phyloP scores from a whole-genome alignment of 2,113 vertebrate species.

The Todiramphus saurophagus region DNA sequence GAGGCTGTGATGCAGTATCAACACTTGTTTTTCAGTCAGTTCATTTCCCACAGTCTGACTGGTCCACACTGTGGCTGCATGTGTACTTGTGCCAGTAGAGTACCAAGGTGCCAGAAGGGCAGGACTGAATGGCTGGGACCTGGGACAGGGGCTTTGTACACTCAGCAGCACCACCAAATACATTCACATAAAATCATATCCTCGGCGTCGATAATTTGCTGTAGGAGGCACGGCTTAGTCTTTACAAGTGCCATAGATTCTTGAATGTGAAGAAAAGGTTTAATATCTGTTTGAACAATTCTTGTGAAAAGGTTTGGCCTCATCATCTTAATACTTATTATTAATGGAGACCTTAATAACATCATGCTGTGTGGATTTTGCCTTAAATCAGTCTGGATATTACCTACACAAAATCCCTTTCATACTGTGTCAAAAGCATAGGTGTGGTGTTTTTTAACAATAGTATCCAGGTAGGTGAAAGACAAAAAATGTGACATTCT shows the following conservation, averaged over 20 bases:
- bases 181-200: neutral
- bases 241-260: neutral
- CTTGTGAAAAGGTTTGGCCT: neutral
- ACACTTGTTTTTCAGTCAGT: neutral
- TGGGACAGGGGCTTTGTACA: fast-evolving
- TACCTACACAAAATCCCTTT: neutral
- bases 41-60: neutral
- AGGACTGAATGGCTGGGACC: neutral
- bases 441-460: neutral
- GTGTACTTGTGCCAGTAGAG: neutral
- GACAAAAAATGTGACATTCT: constrained; percentile 16
- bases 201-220: neutral
- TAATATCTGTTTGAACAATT: neutral
- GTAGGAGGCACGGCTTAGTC: neutral
- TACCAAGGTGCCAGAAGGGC: neutral
- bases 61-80: neutral
- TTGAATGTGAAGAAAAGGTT: neutral
- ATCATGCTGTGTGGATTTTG: neutral
- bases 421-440: neutral
- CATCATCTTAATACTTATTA: neutral
- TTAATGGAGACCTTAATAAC: neutral
- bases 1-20: neutral
- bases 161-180: neutral
- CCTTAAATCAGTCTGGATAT: neutral
- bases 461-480: neutral